Conservation (phyloP, 1,140 invertebrate species). For the Elysia chlorotica region DNA sequence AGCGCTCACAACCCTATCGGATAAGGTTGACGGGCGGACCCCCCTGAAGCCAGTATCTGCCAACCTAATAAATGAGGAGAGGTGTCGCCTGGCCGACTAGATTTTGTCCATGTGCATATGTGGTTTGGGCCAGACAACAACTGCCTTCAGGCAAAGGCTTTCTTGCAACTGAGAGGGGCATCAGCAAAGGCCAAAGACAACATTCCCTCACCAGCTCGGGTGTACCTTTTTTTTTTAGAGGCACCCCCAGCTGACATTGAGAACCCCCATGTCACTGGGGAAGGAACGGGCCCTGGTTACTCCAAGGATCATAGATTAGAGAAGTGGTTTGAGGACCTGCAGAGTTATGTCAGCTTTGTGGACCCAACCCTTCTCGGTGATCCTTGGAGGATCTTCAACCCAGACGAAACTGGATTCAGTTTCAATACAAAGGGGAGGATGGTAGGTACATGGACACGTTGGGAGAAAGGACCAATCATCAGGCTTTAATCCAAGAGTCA, state of each 20-base stretch:
- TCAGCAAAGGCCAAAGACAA: constrained; percentile 18
- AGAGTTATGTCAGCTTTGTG: background rate
- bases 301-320: constrained; percentile 7
- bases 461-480: too few relatives aligned
- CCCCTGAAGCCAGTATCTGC: background rate
- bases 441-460: too few relatives aligned
- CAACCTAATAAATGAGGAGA: background rate
- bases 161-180: constrained; percentile 19
- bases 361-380: background rate
- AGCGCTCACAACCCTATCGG: background rate
- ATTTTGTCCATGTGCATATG: too few relatives aligned
- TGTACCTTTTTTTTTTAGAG: constrained; percentile 61
- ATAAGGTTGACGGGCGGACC: background rate
- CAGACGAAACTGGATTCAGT: background rate
- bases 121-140: constrained; percentile 21
- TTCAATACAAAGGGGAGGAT: background rate
- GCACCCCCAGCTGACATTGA: constrained; percentile 59
- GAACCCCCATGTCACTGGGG: constrained; percentile 42
- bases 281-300: constrained; percentile 26
- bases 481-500: too few relatives aligned
- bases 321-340: constrained; percentile 14
- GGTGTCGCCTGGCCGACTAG: too few relatives aligned
- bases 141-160: constrained; percentile 16
- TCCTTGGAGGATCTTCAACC: background rate
- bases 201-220: constrained; percentile 60